Percentiles rank a stretch among this genome's conserved stretches.
Conservation (phyloP, 2,888 invertebrate species). For the Nemotelus pantherinus region DNA sequence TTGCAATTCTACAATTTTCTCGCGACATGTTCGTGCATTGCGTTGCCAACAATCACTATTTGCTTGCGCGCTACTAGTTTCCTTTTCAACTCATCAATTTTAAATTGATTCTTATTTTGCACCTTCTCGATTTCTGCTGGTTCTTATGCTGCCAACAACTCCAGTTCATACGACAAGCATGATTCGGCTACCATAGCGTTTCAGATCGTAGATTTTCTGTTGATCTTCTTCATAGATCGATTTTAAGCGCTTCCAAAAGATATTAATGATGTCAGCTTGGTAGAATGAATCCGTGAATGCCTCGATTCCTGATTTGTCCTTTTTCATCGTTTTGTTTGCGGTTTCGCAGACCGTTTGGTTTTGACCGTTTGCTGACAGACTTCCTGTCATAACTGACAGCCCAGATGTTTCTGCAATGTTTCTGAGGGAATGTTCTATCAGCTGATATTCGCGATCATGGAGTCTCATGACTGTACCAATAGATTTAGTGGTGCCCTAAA, state of each 20-base stretch:
- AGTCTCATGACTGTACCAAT: too few relatives aligned
- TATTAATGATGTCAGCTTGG: slow-evolving; percentile 59
- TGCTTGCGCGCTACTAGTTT: slow-evolving; percentile 25
- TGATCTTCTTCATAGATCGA: slow-evolving; percentile 57
- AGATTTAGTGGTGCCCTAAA: too few relatives aligned
- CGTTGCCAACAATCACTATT: slow-evolving; percentile 21
- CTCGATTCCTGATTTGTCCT: slow-evolving; percentile 52
- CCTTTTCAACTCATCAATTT: slow-evolving; percentile 47
- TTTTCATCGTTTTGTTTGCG: slow-evolving; percentile 53
- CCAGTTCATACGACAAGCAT: slow-evolving; percentile 61
- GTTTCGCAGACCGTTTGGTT: slow-evolving; percentile 13
- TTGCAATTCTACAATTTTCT: slow-evolving; percentile 29
- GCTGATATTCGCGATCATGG: too few relatives aligned
- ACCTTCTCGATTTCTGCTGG: slow-evolving; percentile 33
- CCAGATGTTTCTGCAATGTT: too few relatives aligned
- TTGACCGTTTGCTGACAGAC: too few relatives aligned
- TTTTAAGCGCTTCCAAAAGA: slow-evolving; percentile 56
- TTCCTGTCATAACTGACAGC: too few relatives aligned
- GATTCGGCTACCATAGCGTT: slow-evolving; percentile 58
- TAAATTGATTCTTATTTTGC: slow-evolving; percentile 30
- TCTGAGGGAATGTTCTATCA: too few relatives aligned
- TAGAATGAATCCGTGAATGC: slow-evolving; percentile 39
- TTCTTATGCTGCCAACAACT: slow-evolving; percentile 48
- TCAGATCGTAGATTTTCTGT: slow-evolving; percentile 61
- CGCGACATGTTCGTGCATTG: slow-evolving; percentile 30